Evolutionary conservation across 2,113 vertebrate genomes (phyloP).

Genomic region (Argyrosomus japonicus): DNA sequence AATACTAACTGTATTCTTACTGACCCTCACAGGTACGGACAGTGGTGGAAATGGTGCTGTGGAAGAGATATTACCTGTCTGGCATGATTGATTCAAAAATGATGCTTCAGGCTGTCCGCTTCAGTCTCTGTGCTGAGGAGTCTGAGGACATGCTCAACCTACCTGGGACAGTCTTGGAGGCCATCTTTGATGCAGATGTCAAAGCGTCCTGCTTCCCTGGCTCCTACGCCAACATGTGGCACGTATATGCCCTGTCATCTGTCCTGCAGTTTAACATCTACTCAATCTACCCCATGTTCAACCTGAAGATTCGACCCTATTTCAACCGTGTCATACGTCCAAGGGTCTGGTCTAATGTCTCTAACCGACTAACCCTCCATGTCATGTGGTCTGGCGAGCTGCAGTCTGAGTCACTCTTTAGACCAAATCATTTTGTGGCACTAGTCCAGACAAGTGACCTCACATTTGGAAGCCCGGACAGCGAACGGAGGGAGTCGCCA

Average conservation of each 20-base stretch:
- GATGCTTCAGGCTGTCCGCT: constrained; percentile 96
- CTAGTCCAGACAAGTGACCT: constrained; percentile 87
- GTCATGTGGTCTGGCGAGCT: constrained; percentile 96
- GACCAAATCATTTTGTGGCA: constrained; percentile 91
- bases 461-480: constrained; percentile 54
- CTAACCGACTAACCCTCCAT: constrained; percentile 85
- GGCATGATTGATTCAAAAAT: constrained; percentile 98
- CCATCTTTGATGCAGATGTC: constrained; percentile 95
- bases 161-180: constrained; percentile 89
- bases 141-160: constrained; percentile 92
- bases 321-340: constrained; percentile 94
- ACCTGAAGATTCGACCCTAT: constrained; percentile 94
- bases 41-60: constrained; percentile 94
- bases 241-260: constrained; percentile 92
- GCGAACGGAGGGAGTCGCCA: constrained; percentile 65
- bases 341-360: constrained; percentile 80
- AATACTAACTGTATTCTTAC: neutral
- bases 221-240: constrained; percentile 97
- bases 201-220: constrained; percentile 95
- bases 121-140: constrained; percentile 94
- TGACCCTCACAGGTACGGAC: constrained; percentile 86
- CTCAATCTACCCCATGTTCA: constrained; percentile 97
- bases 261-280: constrained; percentile 93
- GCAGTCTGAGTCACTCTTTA: constrained; percentile 87
- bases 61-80: constrained; percentile 93